Evolutionary conservation across 2,797 vertebrate genomes (phyloP), one percentile per base, ranked within the genome.

Genomic region (Sebastes umbrosus): DNA sequence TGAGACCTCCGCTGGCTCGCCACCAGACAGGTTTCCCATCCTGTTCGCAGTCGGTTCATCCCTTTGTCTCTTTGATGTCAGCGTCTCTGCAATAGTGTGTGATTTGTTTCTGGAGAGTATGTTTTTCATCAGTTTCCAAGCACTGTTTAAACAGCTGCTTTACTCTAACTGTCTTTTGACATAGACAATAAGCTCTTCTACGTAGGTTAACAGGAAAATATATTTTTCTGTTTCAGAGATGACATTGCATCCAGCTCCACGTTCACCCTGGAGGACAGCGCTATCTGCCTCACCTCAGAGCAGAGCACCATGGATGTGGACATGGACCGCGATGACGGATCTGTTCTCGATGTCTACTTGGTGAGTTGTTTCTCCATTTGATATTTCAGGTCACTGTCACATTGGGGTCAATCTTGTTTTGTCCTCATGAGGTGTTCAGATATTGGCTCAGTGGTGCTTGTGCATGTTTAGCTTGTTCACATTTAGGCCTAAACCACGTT

Each of bases 231-330:
- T 86, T 92, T 70, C 93, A 99, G 98, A 90, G 97, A 96, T 71
- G 96, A 95, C 14, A 86, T 96, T 16, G 97, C 96, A 76, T 98
- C 97, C 1, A 97, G 97, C 93, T 99, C 98, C 31, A 98, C 97
- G 0, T 97, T 98, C 75, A 99, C 98, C 43, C 89, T 98, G 93
- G 98, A 97, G 93, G 97, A 99, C 90, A 98, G 97, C 50, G 97
- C 98, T 73, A 98, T 99, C 95, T 99, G 97, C 91, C 93, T 99
- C 92, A 98, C 96, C 1, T 97, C 98, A 8, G 98, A 98, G 92
- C 97, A 98, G 87, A 97, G 96, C 88, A 96, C 97, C 50, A 73
- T 97, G 94, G 98, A 99, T 34, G 95, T 89, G 52, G 97, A 98
- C 88, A 95, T 92, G 3, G 97, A 99, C 84, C 96, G 96, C 2